Percentiles rank a stretch among this genome's conserved stretches.
Evolutionary conservation across 2,888 invertebrate genomes (phyloP).

Genomic region (Drosophila anomelani): DNA sequence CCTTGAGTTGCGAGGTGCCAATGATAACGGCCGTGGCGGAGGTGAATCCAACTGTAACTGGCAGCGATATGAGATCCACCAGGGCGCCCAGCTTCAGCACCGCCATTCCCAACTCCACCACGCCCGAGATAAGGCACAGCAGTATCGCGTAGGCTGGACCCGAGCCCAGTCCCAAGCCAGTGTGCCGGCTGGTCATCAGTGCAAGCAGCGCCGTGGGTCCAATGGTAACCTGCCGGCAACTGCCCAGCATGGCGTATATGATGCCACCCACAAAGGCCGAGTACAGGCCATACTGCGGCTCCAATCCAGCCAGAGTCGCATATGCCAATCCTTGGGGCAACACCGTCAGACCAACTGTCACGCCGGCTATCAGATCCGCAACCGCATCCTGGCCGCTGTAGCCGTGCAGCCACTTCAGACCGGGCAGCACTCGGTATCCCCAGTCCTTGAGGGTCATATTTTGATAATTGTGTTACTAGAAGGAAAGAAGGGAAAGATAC

Average conservation of each 20-base stretch:
- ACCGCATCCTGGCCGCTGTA: constrained; percentile 91
- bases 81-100: constrained; percentile 92
- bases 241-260: constrained; percentile 95
- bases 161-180: constrained; percentile 81
- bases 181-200: constrained; percentile 92
- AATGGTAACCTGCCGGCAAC: constrained; percentile 93
- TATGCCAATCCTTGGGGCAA: constrained; percentile 97
- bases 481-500: neutral
- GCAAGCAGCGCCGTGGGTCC: constrained; percentile 96
- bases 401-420: constrained; percentile 89
- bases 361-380: constrained; percentile 94
- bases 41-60: constrained; percentile 95
- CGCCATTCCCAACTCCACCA: constrained; percentile 93
- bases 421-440: constrained; percentile 77
- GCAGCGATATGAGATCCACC: constrained; percentile 95
- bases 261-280: constrained; percentile 97
- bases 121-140: constrained; percentile 92
- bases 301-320: constrained; percentile 94
- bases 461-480: constrained; percentile 1
- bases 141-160: constrained; percentile 92
- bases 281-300: constrained; percentile 96
- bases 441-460: constrained; percentile 55
- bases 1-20: constrained; percentile 93
- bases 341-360: constrained; percentile 93
- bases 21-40: constrained; percentile 96